Base-by-base conservation (phyloP, 2,113 vertebrate species). In the Entosphenus tridentatus region DNA sequence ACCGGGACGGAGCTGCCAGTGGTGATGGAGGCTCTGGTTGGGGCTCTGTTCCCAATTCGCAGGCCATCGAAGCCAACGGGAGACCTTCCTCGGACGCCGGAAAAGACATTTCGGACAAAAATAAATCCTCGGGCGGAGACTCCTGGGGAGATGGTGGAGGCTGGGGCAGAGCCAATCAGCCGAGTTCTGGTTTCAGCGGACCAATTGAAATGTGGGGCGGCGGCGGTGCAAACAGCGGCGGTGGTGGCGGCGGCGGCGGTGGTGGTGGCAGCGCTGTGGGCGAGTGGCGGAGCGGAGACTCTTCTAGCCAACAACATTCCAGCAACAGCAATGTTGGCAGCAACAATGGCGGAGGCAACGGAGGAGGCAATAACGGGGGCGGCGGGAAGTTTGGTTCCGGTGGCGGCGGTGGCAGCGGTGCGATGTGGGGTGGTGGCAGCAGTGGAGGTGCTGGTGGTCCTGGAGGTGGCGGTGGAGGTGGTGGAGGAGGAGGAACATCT, bases 191-290 rank as follows among this genome's bases (percentile, higher is more conserved):
- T 65, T 9, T 65, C 21, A 21, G 62, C 21, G 62, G 62, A 10
- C 62, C n/a, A 65, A 65, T 65, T n/a, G 62, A 65, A 65, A 21
- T 65, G 21, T 65, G 62, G n/a, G 62, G 8, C n/a, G 62, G 62
- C 2, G n/a, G n/a, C 21, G 62, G 21, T 65, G 62, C 62, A 16
- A 21, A 21, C n/a, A 65, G 8, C 62, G 21, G 14, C 14, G 17
- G 59, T 17, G 17, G 14, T 65, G 59, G 62, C n/a, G 10, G 21
- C n/a, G n/a, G 62, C n/a, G n/a, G 62, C 10, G 21, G 21, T 65
- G n/a, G 62, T 2, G 21, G 21, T 65, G 21, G 62, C 21, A 10
- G 21, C 10, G 62, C 10, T 65, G 62, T 65, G 62, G 62, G 62
- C 10, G n/a, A 65, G 62, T 21, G 21, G 62, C 62, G 39, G 39